Base-by-base conservation (phyloP, 2,113 vertebrate genomes). In the Phasianus colchicus region DNA sequence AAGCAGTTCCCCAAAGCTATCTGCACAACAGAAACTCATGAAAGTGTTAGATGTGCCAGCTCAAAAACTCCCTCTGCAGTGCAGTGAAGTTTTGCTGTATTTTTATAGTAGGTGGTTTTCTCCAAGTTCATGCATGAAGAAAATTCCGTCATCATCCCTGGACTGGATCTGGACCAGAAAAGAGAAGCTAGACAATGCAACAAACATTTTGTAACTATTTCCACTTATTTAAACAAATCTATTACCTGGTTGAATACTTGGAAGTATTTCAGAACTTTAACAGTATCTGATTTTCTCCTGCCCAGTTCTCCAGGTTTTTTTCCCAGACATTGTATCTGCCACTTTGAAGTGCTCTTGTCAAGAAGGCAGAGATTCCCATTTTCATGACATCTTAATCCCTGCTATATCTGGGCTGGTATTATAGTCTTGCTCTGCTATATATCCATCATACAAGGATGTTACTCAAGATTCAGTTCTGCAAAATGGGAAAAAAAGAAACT, bases 171-270 rank as follows among this genome's bases (percentile, higher is more conserved):
- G 79, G 50, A 92, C 67, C 76, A 94, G 93, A 91, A 93, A 89
- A 69, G 64, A 96, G 87, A 89, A 81, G 45, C 88, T 64, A 95
- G 95, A 95, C 94, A 95, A 92, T 95, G 89, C 15, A 43, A 85
- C 57, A 64, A 86, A 81, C 12, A 3, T 83, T 97, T 92, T 92
- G 93, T 92, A 92, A 88, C 72, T 86, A 94, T 91, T 96, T 97
- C 95, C 94, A 90, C 88, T 93, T 89, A 96, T 95, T 96, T 95
- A 95, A 96, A 87, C 50, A 79, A 91, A 80, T 88, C 89, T 88
- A 91, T 95, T 95, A 97, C 93, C 94, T 97, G 94, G 71, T 92
- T 96, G 91, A 97, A 95, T 95, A 92, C 91, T 76, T 92, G 96
- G 94, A 92, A 96, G 91, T 94, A 91, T 85, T 95, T 90, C 88